phyloP scores from a whole-genome alignment of 2,888 invertebrate genomes.

The Tanaodytes sp. region DNA sequence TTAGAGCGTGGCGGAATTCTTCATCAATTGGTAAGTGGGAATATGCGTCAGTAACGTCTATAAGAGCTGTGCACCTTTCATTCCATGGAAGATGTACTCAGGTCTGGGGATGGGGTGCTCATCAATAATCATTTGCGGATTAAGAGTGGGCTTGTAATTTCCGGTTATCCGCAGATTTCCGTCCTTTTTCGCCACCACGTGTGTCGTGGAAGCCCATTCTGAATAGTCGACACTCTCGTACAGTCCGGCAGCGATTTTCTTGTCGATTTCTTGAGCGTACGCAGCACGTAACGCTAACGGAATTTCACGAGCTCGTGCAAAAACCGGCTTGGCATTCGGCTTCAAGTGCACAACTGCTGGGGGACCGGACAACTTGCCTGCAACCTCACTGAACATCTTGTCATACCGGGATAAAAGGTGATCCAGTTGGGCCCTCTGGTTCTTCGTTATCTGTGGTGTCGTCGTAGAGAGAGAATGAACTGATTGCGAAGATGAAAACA shows the following conservation, averaged over 20 bases:
- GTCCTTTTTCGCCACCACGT: neutral
- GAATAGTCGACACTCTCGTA: neutral
- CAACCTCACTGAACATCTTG: neutral
- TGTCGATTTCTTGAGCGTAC: neutral
- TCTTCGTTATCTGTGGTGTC: neutral
- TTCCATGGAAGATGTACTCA: neutral
- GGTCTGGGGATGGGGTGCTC: neutral
- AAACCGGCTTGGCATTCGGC: neutral
- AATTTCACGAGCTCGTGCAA: neutral
- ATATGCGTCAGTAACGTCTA: neutral
- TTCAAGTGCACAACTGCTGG: neutral
- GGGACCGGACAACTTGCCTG: neutral
- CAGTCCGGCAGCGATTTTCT: neutral
- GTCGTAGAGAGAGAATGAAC: neutral
- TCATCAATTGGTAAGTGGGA: conserved; percentile 7
- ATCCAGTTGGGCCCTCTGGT: neutral
- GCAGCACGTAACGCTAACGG: neutral
- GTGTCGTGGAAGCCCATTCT: neutral
- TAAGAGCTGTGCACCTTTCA: neutral
- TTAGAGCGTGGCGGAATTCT: conserved; percentile 10
- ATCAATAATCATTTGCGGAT: neutral
- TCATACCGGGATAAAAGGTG: neutral
- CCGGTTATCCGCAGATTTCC: neutral
- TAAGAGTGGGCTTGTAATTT: neutral
- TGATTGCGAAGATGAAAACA: neutral